These are phyloP conservation scores for Cardiocondyla obscurior DNA, from an alignment of 1,140 invertebrate species.

Conservation along the genomic window DNA sequence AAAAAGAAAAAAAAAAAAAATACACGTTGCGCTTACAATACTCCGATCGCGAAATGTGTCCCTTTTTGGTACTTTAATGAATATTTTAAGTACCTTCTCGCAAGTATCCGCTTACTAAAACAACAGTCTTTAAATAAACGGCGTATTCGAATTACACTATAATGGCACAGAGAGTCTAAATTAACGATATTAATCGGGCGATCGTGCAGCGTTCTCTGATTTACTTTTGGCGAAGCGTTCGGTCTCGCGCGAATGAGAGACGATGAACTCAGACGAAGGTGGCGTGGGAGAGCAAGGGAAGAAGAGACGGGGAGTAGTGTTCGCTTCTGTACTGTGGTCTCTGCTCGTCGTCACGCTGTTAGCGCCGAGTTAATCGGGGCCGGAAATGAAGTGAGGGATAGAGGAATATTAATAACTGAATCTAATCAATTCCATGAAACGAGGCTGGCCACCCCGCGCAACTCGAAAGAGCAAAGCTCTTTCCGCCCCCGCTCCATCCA, in stretches of 20 bases:
- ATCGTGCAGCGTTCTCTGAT: not conserved
- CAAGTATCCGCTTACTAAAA: not conserved
- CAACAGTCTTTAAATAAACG: not conserved
- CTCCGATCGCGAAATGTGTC: not conserved
- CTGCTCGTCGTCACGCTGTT: slow-evolving; percentile 82
- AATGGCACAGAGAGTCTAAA: not conserved
- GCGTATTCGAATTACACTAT: not conserved
- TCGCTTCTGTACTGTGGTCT: slow-evolving; percentile 65
- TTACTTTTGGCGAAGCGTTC: not conserved
- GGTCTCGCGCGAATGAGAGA: slow-evolving; percentile 45
- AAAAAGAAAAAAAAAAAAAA: too few relatives aligned
- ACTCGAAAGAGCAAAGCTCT: slow-evolving; percentile 65
- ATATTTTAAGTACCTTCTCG: not conserved
- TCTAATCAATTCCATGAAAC: slow-evolving; percentile 83
- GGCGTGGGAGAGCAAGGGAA: not conserved
- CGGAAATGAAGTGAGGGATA: slow-evolving; percentile 83
- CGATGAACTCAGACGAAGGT: slow-evolving; percentile 40
- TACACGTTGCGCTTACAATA: not conserved
- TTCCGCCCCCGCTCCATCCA: slow-evolving; percentile 48
- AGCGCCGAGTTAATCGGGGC: slow-evolving; percentile 81
- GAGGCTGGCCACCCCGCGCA: slow-evolving; percentile 76
- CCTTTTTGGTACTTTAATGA: not conserved
- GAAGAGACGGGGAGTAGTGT: slow-evolving; percentile 40
- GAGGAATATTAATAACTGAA: slow-evolving; percentile 84
- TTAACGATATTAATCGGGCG: not conserved